These are phyloP conservation scores for Acleris literana DNA, from an alignment of 2,888 invertebrate genomes.

Conservation along the genomic window DNA sequence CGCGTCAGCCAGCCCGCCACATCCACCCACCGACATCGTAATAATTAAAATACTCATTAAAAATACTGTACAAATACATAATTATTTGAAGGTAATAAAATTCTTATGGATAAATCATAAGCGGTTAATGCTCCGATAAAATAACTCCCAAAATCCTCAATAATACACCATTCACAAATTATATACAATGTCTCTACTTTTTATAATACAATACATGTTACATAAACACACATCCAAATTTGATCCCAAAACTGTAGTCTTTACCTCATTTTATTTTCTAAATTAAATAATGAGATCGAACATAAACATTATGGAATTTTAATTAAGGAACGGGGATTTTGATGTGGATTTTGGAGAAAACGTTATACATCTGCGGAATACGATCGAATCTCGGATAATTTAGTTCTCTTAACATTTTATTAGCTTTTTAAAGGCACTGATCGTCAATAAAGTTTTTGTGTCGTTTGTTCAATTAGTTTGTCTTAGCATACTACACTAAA, in stretches of 20 bases:
- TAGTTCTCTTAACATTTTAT: slow-evolving; percentile 66
- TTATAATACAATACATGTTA: slow-evolving; percentile 69
- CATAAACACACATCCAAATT: slow-evolving; percentile 82
- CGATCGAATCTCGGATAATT: slow-evolving; percentile 48
- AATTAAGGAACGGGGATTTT: slow-evolving; percentile 55
- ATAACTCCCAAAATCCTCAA: slow-evolving; percentile 62
- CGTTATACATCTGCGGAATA: slow-evolving; percentile 17
- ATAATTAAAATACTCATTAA: slow-evolving; percentile 78
- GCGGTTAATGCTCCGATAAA: slow-evolving; percentile 70
- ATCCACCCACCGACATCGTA: slow-evolving; percentile 51
- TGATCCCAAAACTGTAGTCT: slow-evolving; percentile 83
- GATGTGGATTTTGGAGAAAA: not conserved
- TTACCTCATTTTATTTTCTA: slow-evolving; percentile 82
- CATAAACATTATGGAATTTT: slow-evolving; percentile 77
- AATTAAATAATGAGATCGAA: slow-evolving; percentile 84
- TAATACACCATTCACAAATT: slow-evolving; percentile 80
- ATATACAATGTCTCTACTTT: slow-evolving; percentile 75
- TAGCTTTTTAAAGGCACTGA: slow-evolving; percentile 78
- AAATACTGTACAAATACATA: slow-evolving; percentile 82
- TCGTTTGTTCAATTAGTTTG: slow-evolving; percentile 68
- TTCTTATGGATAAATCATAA: slow-evolving; percentile 69
- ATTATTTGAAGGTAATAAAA: slow-evolving; percentile 78
- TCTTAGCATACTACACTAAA: slow-evolving; percentile 72
- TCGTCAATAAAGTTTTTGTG: slow-evolving; percentile 74
- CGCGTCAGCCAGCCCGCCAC: slow-evolving; percentile 29